A percentile compares a stretch with the other conserved stretches of the same genome.
These are phyloP conservation scores for Aptenodytes patagonicus DNA, from an alignment of 2,113 vertebrate genomes.

Conservation along the genomic window DNA sequence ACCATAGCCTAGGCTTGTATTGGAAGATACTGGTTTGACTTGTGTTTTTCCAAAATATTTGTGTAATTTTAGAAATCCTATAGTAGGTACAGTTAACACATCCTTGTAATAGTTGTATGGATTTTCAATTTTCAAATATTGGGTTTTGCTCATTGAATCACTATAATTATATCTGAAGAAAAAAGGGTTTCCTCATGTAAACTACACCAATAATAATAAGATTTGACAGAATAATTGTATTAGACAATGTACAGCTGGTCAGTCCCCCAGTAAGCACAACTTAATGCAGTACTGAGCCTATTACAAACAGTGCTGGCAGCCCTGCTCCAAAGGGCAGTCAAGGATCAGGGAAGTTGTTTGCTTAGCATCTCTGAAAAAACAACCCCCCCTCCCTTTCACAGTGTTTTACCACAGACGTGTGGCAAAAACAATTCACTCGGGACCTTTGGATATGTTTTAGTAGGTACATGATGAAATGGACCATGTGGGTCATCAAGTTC, in stretches of 20 bases:
- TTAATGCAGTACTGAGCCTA: slow-evolving; percentile 22
- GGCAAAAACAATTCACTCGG: not conserved
- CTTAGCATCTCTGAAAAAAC: not conserved
- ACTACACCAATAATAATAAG: not conserved
- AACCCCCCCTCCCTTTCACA: not conserved
- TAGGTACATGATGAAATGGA: not conserved
- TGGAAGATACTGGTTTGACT: not conserved
- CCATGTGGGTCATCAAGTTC: not conserved
- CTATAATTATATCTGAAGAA: not conserved
- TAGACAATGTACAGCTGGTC: not conserved
- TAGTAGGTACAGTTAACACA: not conserved
- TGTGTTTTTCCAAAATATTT: not conserved
- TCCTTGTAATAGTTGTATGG: not conserved
- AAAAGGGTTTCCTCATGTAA: not conserved
- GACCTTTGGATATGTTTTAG: not conserved
- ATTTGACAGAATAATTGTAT: slow-evolving; percentile 32
- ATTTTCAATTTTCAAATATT: not conserved
- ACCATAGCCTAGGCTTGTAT: not conserved
- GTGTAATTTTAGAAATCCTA: not conserved
- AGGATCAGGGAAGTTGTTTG: slow-evolving; percentile 18
- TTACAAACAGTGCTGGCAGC: not conserved
- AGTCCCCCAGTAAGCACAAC: not conserved
- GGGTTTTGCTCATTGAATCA: not conserved
- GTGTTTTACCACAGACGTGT: not conserved
- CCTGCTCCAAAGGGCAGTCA: not conserved